Evolutionary conservation across 2,888 invertebrate species (phyloP).

Genomic region (Tinea semifulvella): DNA sequence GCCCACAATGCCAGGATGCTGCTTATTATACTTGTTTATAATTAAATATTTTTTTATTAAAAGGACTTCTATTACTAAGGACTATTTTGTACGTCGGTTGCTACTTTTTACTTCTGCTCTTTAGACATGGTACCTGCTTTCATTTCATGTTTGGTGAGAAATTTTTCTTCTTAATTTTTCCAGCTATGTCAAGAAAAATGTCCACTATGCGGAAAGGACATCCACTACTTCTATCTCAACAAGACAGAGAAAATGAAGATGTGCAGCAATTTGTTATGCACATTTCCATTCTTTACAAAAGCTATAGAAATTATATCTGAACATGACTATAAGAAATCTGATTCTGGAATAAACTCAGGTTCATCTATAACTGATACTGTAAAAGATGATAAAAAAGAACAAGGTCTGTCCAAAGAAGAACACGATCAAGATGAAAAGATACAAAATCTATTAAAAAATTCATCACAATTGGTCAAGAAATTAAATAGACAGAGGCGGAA

Average conservation of each 20-base stretch:
- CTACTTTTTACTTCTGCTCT: too few species aligned
- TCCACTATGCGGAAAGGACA: constrained; percentile 34
- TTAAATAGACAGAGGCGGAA: not conserved
- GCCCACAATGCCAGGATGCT: too few species aligned
- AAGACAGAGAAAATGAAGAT: constrained; percentile 38
- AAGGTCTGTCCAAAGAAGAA: not conserved
- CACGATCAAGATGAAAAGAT: not conserved
- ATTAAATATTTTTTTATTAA: too few species aligned
- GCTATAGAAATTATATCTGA: constrained; percentile 14
- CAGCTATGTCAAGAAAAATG: constrained; percentile 29
- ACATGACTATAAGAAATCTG: not conserved
- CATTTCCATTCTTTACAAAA: constrained; percentile 41
- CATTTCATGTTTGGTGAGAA: too few species aligned
- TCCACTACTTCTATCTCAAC: constrained; percentile 35
- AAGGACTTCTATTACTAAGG: too few species aligned
- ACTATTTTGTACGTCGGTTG: too few species aligned
- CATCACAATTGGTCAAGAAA: not conserved
- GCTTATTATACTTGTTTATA: too few species aligned
- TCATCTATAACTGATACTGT: not conserved
- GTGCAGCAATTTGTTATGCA: constrained; percentile 42
- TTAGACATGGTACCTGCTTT: too few species aligned
- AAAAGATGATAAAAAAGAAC: not conserved
- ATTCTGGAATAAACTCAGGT: not conserved
- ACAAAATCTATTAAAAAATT: not conserved
- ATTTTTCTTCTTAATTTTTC: too few species aligned